Evolutionary conservation across 2,888 invertebrate species (phyloP).

Genomic region (Flabesymbios commensalis): DNA sequence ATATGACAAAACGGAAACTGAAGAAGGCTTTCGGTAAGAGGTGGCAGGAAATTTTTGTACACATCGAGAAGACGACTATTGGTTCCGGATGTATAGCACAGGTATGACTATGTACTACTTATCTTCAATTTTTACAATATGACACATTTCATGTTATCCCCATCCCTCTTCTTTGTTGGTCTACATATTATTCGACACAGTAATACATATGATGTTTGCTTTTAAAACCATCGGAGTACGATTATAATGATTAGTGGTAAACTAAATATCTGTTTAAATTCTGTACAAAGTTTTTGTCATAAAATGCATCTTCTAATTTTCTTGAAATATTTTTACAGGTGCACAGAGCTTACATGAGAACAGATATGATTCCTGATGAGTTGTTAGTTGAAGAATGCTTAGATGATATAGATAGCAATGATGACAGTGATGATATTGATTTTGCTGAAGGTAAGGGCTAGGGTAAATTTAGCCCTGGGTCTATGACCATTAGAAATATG

Average conservation of each 20-base stretch:
- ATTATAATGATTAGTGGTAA: too few relatives aligned
- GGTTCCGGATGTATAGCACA: slow-evolving; percentile 67
- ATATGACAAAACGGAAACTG: slow-evolving; percentile 54
- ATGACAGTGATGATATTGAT: slow-evolving; percentile 24
- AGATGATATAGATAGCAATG: slow-evolving; percentile 17
- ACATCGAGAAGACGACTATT: slow-evolving; percentile 60
- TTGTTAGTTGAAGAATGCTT: slow-evolving; percentile 24
- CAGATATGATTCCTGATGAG: slow-evolving; percentile 33
- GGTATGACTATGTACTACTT: slow-evolving; percentile 35
- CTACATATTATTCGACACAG: too few relatives aligned
- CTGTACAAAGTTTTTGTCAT: too few relatives aligned
- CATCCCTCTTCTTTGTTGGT: too few relatives aligned
- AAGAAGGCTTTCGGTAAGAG: slow-evolving; percentile 54
- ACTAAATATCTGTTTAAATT: too few relatives aligned
- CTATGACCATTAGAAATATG: too few relatives aligned
- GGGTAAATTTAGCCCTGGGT: too few relatives aligned
- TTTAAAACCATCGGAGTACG: too few relatives aligned
- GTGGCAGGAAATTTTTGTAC: slow-evolving; percentile 59
- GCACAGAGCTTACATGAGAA: slow-evolving; percentile 44
- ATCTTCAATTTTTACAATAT: too few relatives aligned
- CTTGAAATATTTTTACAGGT: slow-evolving; percentile 42
- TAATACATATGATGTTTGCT: too few relatives aligned
- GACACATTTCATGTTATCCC: too few relatives aligned
- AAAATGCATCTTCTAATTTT: too few relatives aligned
- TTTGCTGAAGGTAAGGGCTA: slow-evolving; percentile 27